Base-by-base conservation (phyloP, 2,888 invertebrate genomes). In the Aspidiotus rigidus region DNA sequence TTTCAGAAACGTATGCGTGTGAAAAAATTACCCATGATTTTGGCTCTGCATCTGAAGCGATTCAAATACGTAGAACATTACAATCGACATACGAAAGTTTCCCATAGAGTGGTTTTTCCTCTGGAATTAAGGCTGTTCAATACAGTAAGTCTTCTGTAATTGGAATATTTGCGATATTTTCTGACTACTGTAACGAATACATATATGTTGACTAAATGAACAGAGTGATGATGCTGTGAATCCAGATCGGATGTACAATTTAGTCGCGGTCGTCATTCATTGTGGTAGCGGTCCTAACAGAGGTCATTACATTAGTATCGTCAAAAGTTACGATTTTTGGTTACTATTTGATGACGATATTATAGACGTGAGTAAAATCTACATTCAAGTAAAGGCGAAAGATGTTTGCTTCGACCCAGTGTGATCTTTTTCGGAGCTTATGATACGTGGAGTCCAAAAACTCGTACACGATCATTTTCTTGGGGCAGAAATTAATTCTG, bases 251-350 rank as follows among this genome's bases (percentile, higher is more conserved):
- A 83, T 99, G 76, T 99, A 99, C 81, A 98, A 99, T 81, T 83
- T 99, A 76, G 96, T 98, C 73, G 98, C 99, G 57, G 98, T 99
- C 74, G 99, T 99, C 74, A 96, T 99, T 76, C 99, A 99, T 81
- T 99, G 99, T 80, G 99, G 99, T 73, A 96, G 95, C 73, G 98
- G 99, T 64, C 97, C 98, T 74, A 99, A 99, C 82, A 85, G 99
- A 71, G 99, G 99, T 41, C 99, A 99, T 80, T 99, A 99, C 81
- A 99, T 99, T 80, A 96, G 95, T 79, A 96, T 99, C 79, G 99
- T 99, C 70, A 99, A 99, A 81, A 95, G 95, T 79, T 96, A 98
- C 81, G 96, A 97, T 69, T 93, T 98, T 80, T 99, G 99, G 99
- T 83, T 99, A 74, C 85, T 99, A 7, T 99, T 99, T 81, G 99